phyloP scores from a whole-genome alignment of 2,888 invertebrate genomes.

The Myopa tessellatipennis region DNA sequence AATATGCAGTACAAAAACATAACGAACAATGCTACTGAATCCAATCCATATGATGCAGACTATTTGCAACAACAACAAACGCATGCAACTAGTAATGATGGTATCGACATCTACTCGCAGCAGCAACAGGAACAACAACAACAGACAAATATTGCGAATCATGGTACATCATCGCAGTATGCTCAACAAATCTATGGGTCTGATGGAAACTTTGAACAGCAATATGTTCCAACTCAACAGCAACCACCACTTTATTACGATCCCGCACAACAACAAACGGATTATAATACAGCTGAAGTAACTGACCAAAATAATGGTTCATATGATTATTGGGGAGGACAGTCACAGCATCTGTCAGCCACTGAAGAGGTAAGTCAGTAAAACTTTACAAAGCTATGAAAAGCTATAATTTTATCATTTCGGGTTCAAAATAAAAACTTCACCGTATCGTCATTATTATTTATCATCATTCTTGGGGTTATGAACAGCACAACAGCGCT shows the following conservation, averaged over 20 bases:
- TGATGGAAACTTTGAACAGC: constrained; percentile 43
- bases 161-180: constrained; percentile 40
- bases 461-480: too few relatives aligned
- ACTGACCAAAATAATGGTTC: constrained; percentile 37
- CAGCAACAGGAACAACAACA: constrained; percentile 40
- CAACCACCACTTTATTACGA: constrained; percentile 36
- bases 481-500: too few relatives aligned
- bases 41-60: constrained; percentile 45
- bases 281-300: constrained; percentile 41
- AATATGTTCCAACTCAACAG: constrained; percentile 37
- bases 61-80: constrained; percentile 42
- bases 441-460: too few relatives aligned
- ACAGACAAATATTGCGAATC: constrained; percentile 3
- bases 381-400: neutral
- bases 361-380: constrained; percentile 55
- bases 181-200: constrained; percentile 38
- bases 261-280: constrained; percentile 38
- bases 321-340: constrained; percentile 58
- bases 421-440: too few relatives aligned
- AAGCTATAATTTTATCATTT: neutral
- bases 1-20: constrained; percentile 62
- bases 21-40: constrained; percentile 33
- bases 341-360: constrained; percentile 51
- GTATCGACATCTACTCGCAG: constrained; percentile 23
- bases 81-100: constrained; percentile 5